phyloP scores from a whole-genome alignment of 2,113 vertebrate genomes.

The Andinoacara biseriatus region DNA sequence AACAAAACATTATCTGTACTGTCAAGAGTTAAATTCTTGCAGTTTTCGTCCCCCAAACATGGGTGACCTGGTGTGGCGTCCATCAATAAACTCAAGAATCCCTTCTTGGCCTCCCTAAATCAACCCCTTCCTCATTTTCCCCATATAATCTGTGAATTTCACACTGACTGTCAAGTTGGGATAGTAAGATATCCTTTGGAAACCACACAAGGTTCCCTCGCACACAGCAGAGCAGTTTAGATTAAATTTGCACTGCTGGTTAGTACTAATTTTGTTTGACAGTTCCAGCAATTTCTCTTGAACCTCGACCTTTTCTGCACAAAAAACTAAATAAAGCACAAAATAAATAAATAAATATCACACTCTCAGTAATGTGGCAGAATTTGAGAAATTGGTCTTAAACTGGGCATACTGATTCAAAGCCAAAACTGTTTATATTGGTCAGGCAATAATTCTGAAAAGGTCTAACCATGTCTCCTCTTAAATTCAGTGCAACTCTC shows the following conservation, averaged over 20 bases:
- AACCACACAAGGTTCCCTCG: not conserved
- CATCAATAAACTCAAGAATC: not conserved
- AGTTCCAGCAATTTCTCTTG: conserved; percentile 8
- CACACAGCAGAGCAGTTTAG: not conserved
- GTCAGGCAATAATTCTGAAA: not conserved
- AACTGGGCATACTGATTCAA: not conserved
- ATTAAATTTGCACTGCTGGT: conserved; percentile 7
- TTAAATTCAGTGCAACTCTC: not conserved
- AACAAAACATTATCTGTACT: too few relatives aligned
- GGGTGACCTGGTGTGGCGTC: too few relatives aligned
- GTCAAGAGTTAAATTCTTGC: too few relatives aligned
- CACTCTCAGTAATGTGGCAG: not conserved
- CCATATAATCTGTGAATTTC: not conserved
- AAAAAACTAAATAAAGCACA: not conserved
- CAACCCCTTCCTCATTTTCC: not conserved
- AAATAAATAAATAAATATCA: not conserved
- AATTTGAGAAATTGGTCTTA: not conserved
- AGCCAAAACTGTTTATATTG: not conserved
- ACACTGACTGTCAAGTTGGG: not conserved
- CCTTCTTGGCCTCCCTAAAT: not conserved
- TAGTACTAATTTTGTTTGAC: not conserved
- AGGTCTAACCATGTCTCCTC: not conserved
- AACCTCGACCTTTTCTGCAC: not conserved
- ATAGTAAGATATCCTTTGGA: not conserved
- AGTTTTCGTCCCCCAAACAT: too few relatives aligned